These are phyloP conservation scores for Cryptotis parvus DNA, from an alignment of 2,113 vertebrate genomes.

Conservation along the genomic window DNA sequence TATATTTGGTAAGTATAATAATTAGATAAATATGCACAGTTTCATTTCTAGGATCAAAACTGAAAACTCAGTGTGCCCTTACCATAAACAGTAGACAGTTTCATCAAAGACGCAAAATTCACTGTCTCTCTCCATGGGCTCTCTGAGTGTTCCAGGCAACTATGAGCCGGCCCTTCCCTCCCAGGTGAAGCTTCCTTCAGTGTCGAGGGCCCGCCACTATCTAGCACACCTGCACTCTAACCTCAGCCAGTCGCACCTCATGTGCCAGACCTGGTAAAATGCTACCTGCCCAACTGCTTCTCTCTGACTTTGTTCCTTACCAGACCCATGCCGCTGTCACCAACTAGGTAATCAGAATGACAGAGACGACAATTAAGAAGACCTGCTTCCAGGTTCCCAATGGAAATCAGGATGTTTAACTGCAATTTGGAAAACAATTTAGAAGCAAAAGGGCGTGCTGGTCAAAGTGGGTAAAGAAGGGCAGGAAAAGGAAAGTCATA, in stretches of 20 bases:
- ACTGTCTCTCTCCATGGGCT: not conserved
- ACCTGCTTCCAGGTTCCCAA: not conserved
- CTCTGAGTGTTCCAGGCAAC: not conserved
- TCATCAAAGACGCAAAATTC: not conserved
- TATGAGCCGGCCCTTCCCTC: not conserved
- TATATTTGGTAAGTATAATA: too few relatives aligned
- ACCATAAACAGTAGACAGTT: not conserved
- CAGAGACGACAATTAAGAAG: not conserved
- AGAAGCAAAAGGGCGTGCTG: not conserved
- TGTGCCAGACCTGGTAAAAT: not conserved
- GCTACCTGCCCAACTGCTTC: not conserved
- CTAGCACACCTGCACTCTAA: not conserved
- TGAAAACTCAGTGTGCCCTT: not conserved
- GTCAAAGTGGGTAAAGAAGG: not conserved
- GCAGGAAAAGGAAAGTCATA: not conserved
- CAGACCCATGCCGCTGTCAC: not conserved
- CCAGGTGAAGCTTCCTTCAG: not conserved
- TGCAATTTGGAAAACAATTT: constrained; percentile 12
- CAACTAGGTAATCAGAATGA: not conserved
- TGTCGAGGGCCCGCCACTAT: not conserved
- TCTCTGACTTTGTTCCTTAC: not conserved
- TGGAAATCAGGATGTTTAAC: constrained; percentile 2
- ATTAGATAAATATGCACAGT: not conserved
- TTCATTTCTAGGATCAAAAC: not conserved
- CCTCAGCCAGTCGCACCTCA: not conserved